phyloP scores from a whole-genome alignment of 2,113 vertebrate genomes.

The Nymphicus hollandicus region DNA sequence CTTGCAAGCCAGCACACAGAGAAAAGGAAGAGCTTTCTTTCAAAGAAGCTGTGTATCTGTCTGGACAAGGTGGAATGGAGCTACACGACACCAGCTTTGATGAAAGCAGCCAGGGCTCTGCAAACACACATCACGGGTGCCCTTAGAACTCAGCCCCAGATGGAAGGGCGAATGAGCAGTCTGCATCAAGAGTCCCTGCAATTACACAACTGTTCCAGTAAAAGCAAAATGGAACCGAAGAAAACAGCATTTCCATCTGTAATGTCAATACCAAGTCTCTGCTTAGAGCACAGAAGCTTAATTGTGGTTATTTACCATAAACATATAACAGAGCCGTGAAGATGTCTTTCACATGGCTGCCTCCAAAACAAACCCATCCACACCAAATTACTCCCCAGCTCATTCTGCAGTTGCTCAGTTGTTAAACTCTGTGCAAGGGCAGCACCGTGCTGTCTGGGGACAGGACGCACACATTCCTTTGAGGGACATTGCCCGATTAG shows the following conservation, averaged over 20 bases:
- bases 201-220: not conserved
- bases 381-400: not conserved
- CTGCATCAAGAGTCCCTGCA: not conserved
- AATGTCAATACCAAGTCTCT: not conserved
- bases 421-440: not conserved
- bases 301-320: not conserved
- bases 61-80: not conserved
- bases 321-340: not conserved
- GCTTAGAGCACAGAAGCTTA: not conserved
- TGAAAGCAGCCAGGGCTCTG: not conserved
- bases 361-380: not conserved
- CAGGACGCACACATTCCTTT: not conserved
- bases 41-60: fast-evolving
- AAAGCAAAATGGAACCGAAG: not conserved
- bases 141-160: fast-evolving
- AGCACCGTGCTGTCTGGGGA: not conserved
- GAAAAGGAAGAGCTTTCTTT: not conserved
- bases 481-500: not conserved
- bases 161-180: not conserved
- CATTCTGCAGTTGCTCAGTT: not conserved
- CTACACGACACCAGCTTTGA: not conserved
- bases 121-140: too few species aligned
- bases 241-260: not conserved
- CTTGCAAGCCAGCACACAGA: not conserved
- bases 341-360: not conserved